Evolutionary conservation across 2,888 invertebrate species (phyloP).

Genomic region (Xestia sexstrigata): DNA sequence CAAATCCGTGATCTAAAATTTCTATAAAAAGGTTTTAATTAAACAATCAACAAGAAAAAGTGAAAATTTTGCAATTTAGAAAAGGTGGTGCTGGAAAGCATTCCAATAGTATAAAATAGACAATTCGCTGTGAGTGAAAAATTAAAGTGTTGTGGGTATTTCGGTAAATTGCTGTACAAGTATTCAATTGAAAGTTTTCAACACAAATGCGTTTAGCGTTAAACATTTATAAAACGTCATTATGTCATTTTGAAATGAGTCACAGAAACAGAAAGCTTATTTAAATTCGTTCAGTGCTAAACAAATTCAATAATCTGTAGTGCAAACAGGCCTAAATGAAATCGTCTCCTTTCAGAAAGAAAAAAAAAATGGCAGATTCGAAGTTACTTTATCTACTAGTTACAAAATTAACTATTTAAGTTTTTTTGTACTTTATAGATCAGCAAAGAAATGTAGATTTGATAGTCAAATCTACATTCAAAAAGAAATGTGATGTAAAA

Average conservation of each 20-base stretch:
- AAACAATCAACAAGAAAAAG: conserved; percentile 11
- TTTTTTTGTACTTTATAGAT: neutral
- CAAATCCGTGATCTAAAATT: conserved; percentile 41
- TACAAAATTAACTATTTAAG: neutral
- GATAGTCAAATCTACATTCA: neutral
- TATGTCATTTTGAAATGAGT: neutral
- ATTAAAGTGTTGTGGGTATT: conserved; percentile 5
- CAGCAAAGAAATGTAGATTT: neutral
- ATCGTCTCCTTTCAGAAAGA: neutral
- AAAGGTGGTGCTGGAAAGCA: conserved; percentile 39
- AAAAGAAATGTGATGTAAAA: neutral
- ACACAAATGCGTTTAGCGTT: neutral
- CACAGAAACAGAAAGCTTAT: neutral
- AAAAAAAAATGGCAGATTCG: neutral
- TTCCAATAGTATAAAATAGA: conserved; percentile 26
- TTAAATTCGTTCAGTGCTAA: neutral
- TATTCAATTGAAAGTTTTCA: neutral
- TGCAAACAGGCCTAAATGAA: neutral
- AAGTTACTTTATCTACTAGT: neutral
- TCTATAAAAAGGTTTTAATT: conserved; percentile 20
- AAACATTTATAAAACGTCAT: neutral
- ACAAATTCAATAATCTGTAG: neutral
- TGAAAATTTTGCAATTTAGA: conserved; percentile 11
- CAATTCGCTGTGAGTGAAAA: conserved; percentile 7
- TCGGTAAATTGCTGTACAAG: conserved; percentile 1